phyloP scores from a whole-genome alignment of 2,797 vertebrate species.

The Poeciliopsis paucimaculata region DNA sequence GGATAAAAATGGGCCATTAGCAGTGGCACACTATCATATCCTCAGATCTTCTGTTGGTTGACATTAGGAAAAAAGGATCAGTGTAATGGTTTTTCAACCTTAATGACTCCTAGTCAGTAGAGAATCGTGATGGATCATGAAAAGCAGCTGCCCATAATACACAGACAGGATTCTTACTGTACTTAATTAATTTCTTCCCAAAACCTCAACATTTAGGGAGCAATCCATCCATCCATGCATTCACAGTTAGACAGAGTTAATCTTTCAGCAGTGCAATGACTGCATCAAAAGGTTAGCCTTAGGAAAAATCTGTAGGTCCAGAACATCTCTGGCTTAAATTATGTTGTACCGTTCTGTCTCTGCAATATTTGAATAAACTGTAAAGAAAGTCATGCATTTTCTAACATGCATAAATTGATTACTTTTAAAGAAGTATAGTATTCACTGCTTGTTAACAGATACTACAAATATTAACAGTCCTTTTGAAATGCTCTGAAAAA shows the following conservation, averaged over 20 bases:
- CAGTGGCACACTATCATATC: not conserved
- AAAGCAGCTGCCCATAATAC: not conserved
- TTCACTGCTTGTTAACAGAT: too few species aligned
- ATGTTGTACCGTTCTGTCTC: too few species aligned
- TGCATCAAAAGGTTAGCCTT: too few species aligned
- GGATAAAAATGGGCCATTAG: not conserved
- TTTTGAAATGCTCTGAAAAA: too few species aligned
- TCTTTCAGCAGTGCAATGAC: not conserved
- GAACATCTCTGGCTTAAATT: too few species aligned
- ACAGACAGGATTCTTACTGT: not conserved
- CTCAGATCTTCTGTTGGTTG: not conserved
- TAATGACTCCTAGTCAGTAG: not conserved
- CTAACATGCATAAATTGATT: too few species aligned
- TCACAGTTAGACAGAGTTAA: not conserved
- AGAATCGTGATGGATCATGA: not conserved
- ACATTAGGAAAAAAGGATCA: not conserved
- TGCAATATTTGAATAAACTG: too few species aligned
- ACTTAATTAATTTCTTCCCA: not conserved
- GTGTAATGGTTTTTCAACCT: not conserved
- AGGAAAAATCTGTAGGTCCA: too few species aligned
- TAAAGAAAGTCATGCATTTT: too few species aligned
- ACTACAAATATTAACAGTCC: too few species aligned
- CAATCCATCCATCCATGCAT: too few species aligned
- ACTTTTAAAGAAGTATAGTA: too few species aligned
- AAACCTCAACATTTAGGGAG: not conserved